Evolutionary conservation across 2,113 vertebrate genomes (phyloP).

Genomic region (Tachysurus fulvidraco): DNA sequence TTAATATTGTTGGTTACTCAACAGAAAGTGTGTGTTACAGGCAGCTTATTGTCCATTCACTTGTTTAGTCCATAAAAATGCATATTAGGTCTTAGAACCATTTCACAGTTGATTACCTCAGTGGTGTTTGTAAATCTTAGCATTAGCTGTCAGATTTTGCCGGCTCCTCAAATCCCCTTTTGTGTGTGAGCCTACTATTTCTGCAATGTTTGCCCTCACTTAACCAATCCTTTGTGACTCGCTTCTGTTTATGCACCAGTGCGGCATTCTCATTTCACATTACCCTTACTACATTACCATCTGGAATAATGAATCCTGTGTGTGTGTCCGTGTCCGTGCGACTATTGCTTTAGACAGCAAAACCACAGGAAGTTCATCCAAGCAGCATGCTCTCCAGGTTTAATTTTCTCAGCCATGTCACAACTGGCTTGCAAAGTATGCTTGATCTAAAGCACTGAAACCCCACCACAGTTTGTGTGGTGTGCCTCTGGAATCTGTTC

Average conservation of each 20-base stretch:
- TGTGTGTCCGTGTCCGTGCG: constrained; percentile 57
- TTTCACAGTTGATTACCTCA: constrained; percentile 7
- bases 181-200: constrained; percentile 64
- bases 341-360: constrained; percentile 72
- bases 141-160: constrained; percentile 52
- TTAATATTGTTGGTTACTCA: background rate
- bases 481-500: constrained; percentile 23
- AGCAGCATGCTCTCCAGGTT: constrained; percentile 69
- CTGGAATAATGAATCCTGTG: constrained; percentile 72
- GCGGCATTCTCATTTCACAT: constrained; percentile 72
- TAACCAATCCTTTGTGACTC: constrained; percentile 75
- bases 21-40: background rate
- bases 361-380: constrained; percentile 70
- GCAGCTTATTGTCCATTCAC: background rate
- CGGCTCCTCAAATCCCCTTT: constrained; percentile 52
- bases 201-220: constrained; percentile 70
- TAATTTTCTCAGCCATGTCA: constrained; percentile 74
- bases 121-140: constrained; percentile 26
- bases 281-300: constrained; percentile 67
- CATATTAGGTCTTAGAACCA: background rate
- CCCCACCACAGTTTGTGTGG: constrained; percentile 43
- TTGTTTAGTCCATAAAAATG: background rate
- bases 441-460: constrained; percentile 63
- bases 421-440: constrained; percentile 71
- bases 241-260: constrained; percentile 72